Evolutionary conservation across 2,888 invertebrate genomes (phyloP).

Genomic region (Maniola hyperantus): DNA sequence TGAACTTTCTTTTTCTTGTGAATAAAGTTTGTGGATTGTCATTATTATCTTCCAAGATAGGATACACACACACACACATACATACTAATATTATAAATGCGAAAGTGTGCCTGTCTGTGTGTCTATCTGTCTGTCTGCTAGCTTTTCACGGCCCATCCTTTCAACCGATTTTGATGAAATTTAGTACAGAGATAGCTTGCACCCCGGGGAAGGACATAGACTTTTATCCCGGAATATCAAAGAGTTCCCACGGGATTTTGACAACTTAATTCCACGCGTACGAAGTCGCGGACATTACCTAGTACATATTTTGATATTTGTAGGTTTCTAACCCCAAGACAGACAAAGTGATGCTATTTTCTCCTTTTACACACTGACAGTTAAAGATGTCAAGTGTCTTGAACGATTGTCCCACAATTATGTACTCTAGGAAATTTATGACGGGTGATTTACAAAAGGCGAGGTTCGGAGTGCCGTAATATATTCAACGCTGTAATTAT

Average conservation of each 20-base stretch:
- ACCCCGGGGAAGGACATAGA: too few species aligned
- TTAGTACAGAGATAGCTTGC: too few species aligned
- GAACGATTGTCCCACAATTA: slow-evolving; percentile 48
- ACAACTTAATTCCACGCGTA: too few species aligned
- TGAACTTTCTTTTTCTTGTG: not conserved
- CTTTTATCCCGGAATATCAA: too few species aligned
- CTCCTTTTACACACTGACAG: slow-evolving; percentile 19
- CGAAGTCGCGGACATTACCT: too few species aligned
- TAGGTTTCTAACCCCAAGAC: not conserved
- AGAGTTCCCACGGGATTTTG: too few species aligned
- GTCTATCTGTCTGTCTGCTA: too few species aligned
- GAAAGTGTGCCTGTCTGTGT: too few species aligned
- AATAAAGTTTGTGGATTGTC: not conserved
- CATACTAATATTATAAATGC: too few species aligned
- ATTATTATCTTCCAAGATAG: not conserved
- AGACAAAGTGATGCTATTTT: slow-evolving; percentile 8
- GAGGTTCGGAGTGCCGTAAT: slow-evolving; percentile 54
- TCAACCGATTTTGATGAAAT: too few species aligned
- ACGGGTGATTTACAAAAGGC: slow-evolving; percentile 54
- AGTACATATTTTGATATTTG: not conserved
- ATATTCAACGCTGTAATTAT: slow-evolving; percentile 66
- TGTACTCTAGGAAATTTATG: slow-evolving; percentile 52
- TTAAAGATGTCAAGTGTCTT: slow-evolving; percentile 34
- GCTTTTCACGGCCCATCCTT: too few species aligned
- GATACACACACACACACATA: too few species aligned